phyloP scores from a whole-genome alignment of 2,113 vertebrate genomes.

The Malurus melanocephalus region DNA sequence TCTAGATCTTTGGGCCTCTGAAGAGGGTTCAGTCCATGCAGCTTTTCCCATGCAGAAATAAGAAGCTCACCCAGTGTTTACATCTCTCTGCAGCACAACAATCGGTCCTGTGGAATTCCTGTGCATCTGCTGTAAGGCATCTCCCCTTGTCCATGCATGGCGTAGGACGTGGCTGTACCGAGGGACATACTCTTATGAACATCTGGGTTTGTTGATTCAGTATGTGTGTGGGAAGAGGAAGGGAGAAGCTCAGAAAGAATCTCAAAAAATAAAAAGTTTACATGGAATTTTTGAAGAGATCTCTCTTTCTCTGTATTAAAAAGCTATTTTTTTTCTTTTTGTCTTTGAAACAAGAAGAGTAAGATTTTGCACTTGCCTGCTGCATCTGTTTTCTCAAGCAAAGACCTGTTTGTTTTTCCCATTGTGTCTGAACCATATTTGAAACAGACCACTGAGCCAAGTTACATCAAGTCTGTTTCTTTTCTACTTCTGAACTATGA shows the following conservation, averaged over 20 bases:
- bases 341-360: neutral
- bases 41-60: neutral
- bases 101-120: neutral
- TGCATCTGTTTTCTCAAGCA: conserved; percentile 53
- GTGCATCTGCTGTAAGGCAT: neutral
- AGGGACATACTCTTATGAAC: neutral
- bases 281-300: neutral
- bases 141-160: neutral
- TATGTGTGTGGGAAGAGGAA: neutral
- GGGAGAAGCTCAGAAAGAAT: neutral
- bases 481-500: conserved; percentile 40
- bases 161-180: neutral
- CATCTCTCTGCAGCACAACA: neutral
- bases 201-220: conserved; percentile 36
- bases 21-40: neutral
- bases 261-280: neutral
- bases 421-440: conserved; percentile 37
- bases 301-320: neutral
- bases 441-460: conserved; percentile 50
- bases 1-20: neutral
- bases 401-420: conserved; percentile 50
- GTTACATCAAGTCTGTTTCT: conserved; percentile 26
- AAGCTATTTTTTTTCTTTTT: neutral
- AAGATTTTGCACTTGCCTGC: conserved; percentile 42
- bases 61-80: neutral